phyloP scores from a whole-genome alignment of 2,113 vertebrate species.

The Seriola dumerili region DNA sequence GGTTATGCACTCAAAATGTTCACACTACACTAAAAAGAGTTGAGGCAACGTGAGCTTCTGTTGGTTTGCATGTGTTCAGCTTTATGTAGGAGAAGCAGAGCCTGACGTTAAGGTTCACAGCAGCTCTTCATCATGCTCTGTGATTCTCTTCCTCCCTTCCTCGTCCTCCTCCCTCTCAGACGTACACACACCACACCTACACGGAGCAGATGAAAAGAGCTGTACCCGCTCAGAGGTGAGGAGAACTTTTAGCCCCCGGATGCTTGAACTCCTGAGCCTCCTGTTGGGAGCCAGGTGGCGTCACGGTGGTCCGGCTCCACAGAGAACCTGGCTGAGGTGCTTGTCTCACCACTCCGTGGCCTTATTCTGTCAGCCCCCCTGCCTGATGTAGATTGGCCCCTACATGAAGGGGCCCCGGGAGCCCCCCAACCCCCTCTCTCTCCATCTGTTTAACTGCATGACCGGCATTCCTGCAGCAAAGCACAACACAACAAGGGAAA shows the following conservation, averaged over 20 bases:
- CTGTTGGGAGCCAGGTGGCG: conserved; percentile 60
- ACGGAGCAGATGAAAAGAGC: conserved; percentile 32
- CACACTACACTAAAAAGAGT: neutral
- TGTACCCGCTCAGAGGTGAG: neutral
- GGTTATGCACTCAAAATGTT: conserved; percentile 20
- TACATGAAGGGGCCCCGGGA: conserved; percentile 48
- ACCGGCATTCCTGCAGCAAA: conserved; percentile 38
- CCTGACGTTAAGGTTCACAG: neutral
- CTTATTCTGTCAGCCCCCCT: conserved; percentile 90
- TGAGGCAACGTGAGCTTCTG: neutral
- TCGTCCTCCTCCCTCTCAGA: conserved; percentile 1
- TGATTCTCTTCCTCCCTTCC: neutral
- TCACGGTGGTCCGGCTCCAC: conserved; percentile 28
- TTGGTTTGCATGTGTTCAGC: neutral
- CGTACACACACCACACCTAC: conserved; percentile 20
- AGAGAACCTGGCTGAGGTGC: conserved; percentile 38
- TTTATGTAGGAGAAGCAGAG: neutral
- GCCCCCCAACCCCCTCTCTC: conserved; percentile 7
- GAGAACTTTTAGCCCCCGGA: conserved; percentile 26
- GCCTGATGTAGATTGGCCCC: conserved; percentile 83
- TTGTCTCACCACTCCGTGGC: conserved; percentile 77
- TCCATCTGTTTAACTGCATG: conserved; percentile 74
- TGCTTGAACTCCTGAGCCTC: conserved; percentile 31
- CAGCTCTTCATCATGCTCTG: neutral
- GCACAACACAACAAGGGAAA: conserved; percentile 32